A percentile compares a stretch with the other conserved stretches of the same genome.
phyloP scores from a whole-genome alignment of 2,113 vertebrate genomes.

The Ciconia boyciana region DNA sequence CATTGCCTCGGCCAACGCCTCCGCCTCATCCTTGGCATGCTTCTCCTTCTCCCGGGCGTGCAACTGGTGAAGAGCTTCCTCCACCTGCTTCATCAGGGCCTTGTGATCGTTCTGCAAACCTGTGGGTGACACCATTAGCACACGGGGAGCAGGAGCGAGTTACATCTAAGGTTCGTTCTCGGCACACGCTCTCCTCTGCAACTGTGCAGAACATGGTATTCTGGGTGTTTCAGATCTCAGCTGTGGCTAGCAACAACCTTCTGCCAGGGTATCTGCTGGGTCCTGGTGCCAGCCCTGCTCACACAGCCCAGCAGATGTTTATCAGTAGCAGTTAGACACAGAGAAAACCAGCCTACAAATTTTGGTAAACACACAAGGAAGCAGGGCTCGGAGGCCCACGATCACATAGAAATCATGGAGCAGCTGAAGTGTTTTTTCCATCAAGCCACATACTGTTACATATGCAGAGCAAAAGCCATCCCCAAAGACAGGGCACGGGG shows the following conservation, averaged over 20 bases:
- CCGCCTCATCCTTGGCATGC: constrained; percentile 76
- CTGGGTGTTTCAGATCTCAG: neutral
- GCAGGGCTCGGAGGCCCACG: fast-evolving
- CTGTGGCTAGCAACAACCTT: neutral
- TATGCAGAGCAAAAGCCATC: fast-evolving
- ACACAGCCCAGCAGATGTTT: neutral
- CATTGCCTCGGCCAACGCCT: constrained; percentile 69
- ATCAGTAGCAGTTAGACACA: neutral
- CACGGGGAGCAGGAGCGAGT: neutral
- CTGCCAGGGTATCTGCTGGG: neutral
- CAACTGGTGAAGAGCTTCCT: constrained; percentile 90
- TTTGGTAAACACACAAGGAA: neutral
- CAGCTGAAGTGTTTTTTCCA: neutral
- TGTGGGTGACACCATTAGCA: constrained; percentile 3
- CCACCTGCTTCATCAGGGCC: constrained; percentile 90
- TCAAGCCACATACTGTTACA: fast-evolving
- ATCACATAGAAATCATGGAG: neutral
- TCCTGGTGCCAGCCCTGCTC: neutral
- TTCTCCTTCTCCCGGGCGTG: constrained; percentile 89
- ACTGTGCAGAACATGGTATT: fast-evolving
- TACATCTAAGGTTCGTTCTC: neutral
- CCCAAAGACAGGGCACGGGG: neutral
- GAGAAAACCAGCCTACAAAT: neutral
- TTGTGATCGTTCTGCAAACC: constrained; percentile 97
- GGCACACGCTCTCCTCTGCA: neutral